Percentiles rank a stretch among this genome's conserved stretches.
phyloP scores from a whole-genome alignment of 2,888 invertebrate species.

The Luperina testacea region DNA sequence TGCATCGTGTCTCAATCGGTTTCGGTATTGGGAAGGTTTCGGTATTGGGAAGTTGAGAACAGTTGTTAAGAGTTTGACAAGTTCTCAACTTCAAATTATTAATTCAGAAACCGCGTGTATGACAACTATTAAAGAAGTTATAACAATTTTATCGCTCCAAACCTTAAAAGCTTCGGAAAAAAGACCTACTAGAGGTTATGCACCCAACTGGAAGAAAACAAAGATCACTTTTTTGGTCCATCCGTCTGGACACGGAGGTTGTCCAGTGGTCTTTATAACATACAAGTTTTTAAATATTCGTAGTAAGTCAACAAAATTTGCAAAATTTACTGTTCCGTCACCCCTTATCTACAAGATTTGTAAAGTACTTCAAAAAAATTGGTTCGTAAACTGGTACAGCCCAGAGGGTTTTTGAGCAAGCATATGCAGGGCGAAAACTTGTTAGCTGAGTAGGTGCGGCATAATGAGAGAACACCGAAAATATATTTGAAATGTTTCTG shows the following conservation, averaged over 20 bases:
- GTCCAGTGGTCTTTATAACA: not conserved
- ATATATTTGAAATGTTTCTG: too few species aligned
- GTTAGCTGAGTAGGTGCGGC: too few species aligned
- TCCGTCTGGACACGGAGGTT: not conserved
- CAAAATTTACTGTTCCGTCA: too few species aligned
- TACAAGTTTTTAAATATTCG: too few species aligned
- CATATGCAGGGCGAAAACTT: too few species aligned
- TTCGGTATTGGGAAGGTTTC: slow-evolving; percentile 2
- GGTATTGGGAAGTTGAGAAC: not conserved
- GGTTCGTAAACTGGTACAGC: not conserved
- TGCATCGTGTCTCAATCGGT: not conserved
- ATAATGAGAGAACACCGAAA: too few species aligned
- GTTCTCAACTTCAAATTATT: not conserved
- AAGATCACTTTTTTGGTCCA: not conserved
- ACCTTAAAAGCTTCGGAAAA: not conserved
- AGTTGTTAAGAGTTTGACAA: not conserved
- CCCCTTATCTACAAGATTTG: too few species aligned
- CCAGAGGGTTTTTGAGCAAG: too few species aligned
- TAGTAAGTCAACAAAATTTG: too few species aligned
- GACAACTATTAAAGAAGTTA: not conserved
- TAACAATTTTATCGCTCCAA: not conserved
- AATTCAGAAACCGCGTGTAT: not conserved
- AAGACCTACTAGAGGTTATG: not conserved
- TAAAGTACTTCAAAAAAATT: too few species aligned
- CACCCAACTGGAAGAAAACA: too few species aligned